These are phyloP conservation scores for Myotis myotis DNA, from an alignment of 2,797 vertebrate genomes.

Conservation along the genomic window DNA sequence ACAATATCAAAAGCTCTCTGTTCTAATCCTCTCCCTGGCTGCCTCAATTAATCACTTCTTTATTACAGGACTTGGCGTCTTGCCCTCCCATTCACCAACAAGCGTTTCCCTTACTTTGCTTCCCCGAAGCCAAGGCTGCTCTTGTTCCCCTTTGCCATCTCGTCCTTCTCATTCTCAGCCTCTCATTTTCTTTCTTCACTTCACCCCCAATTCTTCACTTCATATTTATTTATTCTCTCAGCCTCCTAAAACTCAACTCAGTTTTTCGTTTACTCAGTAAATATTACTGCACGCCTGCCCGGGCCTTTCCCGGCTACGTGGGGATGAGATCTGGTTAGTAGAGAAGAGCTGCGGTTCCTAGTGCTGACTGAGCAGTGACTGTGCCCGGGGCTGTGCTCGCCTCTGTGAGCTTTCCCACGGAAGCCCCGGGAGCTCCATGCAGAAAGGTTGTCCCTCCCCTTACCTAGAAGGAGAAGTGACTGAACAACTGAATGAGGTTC, in stretches of 20 bases:
- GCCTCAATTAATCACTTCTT: conserved; percentile 71
- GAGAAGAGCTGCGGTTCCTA: no score
- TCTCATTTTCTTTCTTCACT: not conserved
- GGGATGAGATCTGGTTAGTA: rapidly evolving
- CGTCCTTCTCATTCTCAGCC: not conserved
- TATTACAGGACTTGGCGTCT: conserved; percentile 68
- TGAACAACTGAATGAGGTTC: not conserved
- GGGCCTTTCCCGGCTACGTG: rapidly evolving
- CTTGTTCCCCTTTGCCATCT: conserved; percentile 7
- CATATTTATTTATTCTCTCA: not conserved
- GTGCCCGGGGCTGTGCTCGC: rapidly evolving
- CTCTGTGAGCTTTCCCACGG: not conserved
- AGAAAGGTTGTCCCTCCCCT: not conserved
- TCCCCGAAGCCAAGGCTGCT: conserved; percentile 42
- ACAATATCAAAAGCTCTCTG: conserved; percentile 72
- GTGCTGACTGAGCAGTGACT: not conserved
- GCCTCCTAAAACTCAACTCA: not conserved
- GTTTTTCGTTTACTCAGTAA: not conserved
- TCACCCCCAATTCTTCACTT: not conserved
- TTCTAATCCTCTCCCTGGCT: conserved; percentile 71
- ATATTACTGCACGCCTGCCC: not conserved
- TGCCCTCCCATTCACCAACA: conserved; percentile 53
- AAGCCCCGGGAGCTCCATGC: not conserved
- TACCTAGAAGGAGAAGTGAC: rapidly evolving
- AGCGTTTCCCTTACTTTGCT: conserved; percentile 37